Percentiles rank a stretch among this genome's conserved stretches.
These are phyloP conservation scores for Planococcus citri DNA, from an alignment of 1,140 invertebrate species.

Conservation along the genomic window DNA sequence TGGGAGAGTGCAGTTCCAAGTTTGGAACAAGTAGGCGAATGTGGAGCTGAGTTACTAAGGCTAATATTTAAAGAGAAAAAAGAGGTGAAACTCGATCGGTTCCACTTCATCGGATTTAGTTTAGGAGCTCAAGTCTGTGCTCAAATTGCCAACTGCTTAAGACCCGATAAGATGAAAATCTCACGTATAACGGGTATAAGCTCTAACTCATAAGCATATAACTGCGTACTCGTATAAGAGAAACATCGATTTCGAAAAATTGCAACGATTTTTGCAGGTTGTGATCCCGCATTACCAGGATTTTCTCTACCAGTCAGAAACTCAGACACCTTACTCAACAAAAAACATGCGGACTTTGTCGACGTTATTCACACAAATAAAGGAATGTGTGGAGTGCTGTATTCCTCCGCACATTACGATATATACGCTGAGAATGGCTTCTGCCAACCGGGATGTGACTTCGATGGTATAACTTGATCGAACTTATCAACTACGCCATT, in stretches of 20 bases:
- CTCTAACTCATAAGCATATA: too few relatives aligned
- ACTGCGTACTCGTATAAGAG: too few relatives aligned
- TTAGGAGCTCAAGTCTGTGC: too few relatives aligned
- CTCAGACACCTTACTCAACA: constrained; percentile 39
- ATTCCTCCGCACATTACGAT: constrained; percentile 42
- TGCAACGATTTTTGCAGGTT: constrained; percentile 35
- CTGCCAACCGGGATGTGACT: constrained; percentile 47
- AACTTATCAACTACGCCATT: too few relatives aligned
- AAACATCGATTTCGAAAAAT: too few relatives aligned
- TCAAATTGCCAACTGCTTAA: too few relatives aligned
- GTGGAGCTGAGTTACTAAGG: constrained; percentile 34
- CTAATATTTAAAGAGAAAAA: constrained; percentile 34
- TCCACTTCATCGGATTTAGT: constrained; percentile 62
- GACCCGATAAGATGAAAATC: too few relatives aligned
- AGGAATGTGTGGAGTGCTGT: constrained; percentile 39
- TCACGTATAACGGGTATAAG: too few relatives aligned
- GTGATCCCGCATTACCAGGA: constrained; percentile 47
- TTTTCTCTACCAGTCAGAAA: constrained; percentile 33
- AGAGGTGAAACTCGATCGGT: constrained; percentile 31
- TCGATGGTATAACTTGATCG: neutral
- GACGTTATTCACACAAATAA: constrained; percentile 55
- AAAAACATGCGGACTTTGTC: constrained; percentile 45
- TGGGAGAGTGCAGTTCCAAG: constrained; percentile 30
- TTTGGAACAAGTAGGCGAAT: constrained; percentile 41
- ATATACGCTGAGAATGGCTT: constrained; percentile 49